Conservation (phyloP, 2,113 vertebrate genomes). For the Strix uralensis region DNA sequence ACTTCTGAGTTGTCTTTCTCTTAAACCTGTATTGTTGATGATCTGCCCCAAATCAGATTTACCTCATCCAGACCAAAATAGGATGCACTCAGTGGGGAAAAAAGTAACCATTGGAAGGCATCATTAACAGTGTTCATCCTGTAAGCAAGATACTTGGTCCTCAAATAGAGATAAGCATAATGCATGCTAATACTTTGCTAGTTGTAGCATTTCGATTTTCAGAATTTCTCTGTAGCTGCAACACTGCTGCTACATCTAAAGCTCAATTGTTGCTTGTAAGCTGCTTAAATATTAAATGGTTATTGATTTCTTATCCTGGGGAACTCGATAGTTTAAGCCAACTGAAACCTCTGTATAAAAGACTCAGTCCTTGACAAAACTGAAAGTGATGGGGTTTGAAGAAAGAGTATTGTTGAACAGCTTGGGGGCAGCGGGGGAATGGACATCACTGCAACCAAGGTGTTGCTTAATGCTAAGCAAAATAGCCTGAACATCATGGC, state of each 20-base stretch:
- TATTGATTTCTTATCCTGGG: conserved; percentile 34
- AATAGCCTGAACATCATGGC: background rate
- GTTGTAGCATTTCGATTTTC: background rate
- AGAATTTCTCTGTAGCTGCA: background rate
- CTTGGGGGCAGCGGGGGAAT: background rate
- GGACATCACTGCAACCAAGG: background rate
- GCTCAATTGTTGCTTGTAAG: conserved; percentile 1
- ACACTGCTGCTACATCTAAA: background rate
- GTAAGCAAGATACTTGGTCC: background rate
- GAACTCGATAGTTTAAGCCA: background rate
- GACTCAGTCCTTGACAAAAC: background rate
- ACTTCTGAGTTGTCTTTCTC: background rate
- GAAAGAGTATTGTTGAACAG: background rate
- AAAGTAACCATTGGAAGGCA: background rate
- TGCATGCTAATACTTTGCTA: background rate
- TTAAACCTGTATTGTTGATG: background rate
- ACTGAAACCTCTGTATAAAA: background rate
- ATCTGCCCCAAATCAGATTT: background rate
- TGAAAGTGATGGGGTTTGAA: background rate
- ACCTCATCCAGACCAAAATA: background rate
- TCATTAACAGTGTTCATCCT: background rate
- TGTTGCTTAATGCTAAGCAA: background rate
- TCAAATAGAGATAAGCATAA: background rate
- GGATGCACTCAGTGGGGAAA: background rate
- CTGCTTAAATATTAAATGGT: conserved; percentile 51